phyloP scores from a whole-genome alignment of 2,797 vertebrate genomes.

The Nyctalus aviator region DNA sequence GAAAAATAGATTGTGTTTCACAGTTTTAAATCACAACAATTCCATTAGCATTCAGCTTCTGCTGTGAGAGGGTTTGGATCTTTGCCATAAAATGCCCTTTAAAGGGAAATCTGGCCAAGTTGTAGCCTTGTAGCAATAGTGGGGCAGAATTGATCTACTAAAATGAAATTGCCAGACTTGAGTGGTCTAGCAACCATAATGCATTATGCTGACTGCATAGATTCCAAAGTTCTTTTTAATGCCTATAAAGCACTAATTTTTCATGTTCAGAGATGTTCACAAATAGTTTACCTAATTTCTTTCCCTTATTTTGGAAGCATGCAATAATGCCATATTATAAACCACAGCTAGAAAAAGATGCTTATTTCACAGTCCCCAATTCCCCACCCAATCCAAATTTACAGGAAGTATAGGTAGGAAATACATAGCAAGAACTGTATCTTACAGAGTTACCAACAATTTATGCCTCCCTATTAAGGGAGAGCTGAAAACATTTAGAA shows the following conservation, averaged over 20 bases:
- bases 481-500: neutral
- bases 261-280: conserved; percentile 65
- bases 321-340: conserved; percentile 45
- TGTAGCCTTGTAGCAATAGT: conserved; percentile 60
- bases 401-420: neutral
- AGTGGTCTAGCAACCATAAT: conserved; percentile 66
- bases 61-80: conserved; percentile 73
- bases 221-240: conserved; percentile 69
- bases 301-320: conserved; percentile 66
- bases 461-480: neutral
- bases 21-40: conserved; percentile 79
- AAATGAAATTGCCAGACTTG: conserved; percentile 68
- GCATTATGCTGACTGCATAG: conserved; percentile 71
- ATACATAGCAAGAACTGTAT: neutral
- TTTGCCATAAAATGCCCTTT: conserved; percentile 75
- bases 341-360: conserved; percentile 19
- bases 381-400: conserved; percentile 17
- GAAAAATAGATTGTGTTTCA: conserved; percentile 78
- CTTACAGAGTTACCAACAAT: neutral
- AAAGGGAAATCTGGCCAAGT: conserved; percentile 75
- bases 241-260: conserved; percentile 53
- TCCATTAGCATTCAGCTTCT: conserved; percentile 80
- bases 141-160: conserved; percentile 66
- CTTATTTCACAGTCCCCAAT: neutral
- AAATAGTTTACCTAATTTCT: conserved; percentile 70